These are phyloP conservation scores for Sternotherus odoratus DNA, from an alignment of 2,797 vertebrate genomes.

Conservation along the genomic window DNA sequence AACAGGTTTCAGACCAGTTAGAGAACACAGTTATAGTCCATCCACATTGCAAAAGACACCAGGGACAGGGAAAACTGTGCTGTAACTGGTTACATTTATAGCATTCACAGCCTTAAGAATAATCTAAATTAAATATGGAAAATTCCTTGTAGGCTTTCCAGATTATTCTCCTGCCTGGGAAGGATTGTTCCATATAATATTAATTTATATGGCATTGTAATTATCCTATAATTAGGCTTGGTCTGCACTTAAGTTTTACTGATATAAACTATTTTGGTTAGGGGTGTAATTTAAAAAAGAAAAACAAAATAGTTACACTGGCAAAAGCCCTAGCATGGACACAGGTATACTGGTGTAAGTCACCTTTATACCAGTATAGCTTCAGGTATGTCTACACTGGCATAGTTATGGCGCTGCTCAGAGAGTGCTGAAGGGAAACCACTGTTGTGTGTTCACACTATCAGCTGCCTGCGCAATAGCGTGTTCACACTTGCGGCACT, in stretches of 20 bases:
- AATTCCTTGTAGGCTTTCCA: neutral
- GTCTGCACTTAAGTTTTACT: neutral
- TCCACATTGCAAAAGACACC: neutral
- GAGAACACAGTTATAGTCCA: neutral
- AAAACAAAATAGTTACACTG: neutral
- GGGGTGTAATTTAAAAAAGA: neutral
- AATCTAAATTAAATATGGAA: neutral
- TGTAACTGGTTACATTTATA: neutral
- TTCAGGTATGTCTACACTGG: too few species aligned
- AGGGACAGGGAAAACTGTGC: neutral
- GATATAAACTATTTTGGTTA: neutral
- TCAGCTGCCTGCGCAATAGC: too few species aligned
- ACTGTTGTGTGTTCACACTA: too few species aligned
- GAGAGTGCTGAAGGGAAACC: too few species aligned
- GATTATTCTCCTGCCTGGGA: neutral
- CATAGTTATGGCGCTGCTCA: too few species aligned
- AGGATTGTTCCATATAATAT: neutral
- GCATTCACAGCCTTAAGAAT: neutral
- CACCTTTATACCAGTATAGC: too few species aligned
- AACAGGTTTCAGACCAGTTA: accelerated
- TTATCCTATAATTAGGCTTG: neutral
- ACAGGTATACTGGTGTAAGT: neutral
- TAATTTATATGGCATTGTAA: neutral
- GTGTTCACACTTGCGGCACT: too few species aligned
- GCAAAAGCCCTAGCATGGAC: neutral